A percentile compares a stretch with the other conserved stretches of the same genome.
phyloP scores from a whole-genome alignment of 1,140 invertebrate species.

The Zaprionus gabonicus region DNA sequence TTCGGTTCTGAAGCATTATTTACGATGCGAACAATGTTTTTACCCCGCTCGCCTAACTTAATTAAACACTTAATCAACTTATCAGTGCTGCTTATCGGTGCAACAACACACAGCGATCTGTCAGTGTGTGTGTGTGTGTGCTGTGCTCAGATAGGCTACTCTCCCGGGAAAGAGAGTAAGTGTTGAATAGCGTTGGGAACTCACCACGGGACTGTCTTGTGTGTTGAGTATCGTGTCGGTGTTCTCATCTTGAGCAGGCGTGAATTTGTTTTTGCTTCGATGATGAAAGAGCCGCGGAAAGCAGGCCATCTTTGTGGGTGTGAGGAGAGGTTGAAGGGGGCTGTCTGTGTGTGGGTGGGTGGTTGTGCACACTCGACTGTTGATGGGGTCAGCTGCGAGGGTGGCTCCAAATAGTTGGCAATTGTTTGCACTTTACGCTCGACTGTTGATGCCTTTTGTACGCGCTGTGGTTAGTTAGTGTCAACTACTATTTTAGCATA shows the following conservation, averaged over 20 bases:
- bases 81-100: slow-evolving; percentile 65
- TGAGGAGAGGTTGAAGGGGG: not conserved
- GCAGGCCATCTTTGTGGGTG: slow-evolving; percentile 65
- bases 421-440: slow-evolving; percentile 20
- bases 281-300: slow-evolving; percentile 77
- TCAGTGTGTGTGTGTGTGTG: slow-evolving; percentile 2
- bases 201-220: slow-evolving; percentile 77
- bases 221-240: slow-evolving; percentile 80
- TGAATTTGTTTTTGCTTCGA: slow-evolving; percentile 78
- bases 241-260: slow-evolving; percentile 73
- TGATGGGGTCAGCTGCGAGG: slow-evolving; percentile 23
- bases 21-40: slow-evolving; percentile 40
- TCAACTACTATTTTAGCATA: slow-evolving; percentile 44
- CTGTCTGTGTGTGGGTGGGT: slow-evolving; percentile 7
- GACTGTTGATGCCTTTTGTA: slow-evolving; percentile 8
- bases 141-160: not conserved
- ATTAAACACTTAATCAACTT: slow-evolving; percentile 76
- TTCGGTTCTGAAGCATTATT: slow-evolving; percentile 49
- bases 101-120: slow-evolving; percentile 21
- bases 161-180: slow-evolving; percentile 11
- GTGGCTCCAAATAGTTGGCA: slow-evolving; percentile 25
- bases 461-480: slow-evolving; percentile 26
- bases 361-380: not conserved
- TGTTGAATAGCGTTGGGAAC: slow-evolving; percentile 46
- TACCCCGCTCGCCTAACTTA: slow-evolving; percentile 60